Percentiles rank a stretch among this genome's conserved stretches.
These are phyloP conservation scores for Sesamia inferens DNA, from an alignment of 2,888 invertebrate species.

Conservation along the genomic window DNA sequence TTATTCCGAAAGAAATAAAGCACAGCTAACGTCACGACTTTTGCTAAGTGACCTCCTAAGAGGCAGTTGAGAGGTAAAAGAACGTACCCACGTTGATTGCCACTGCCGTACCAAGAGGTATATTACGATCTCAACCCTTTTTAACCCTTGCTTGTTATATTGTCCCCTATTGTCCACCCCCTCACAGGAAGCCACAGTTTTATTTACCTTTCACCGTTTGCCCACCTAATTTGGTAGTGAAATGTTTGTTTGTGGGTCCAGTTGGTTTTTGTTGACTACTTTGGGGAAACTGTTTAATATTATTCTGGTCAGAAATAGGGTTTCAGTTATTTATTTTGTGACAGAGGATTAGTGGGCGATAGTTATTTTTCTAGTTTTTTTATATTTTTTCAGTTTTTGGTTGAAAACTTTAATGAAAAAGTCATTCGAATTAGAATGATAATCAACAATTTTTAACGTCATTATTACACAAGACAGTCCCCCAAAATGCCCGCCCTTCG, in stretches of 20 bases:
- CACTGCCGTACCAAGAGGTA: constrained; percentile 1
- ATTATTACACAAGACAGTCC: no score
- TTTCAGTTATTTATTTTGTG: not conserved
- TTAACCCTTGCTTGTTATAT: constrained; percentile 28
- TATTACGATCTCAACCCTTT: constrained; percentile 37
- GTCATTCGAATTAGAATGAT: no score
- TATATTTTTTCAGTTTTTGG: no score
- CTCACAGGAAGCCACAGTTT: not conserved
- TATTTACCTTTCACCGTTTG: constrained; percentile 21
- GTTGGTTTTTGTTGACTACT: not conserved
- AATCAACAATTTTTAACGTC: no score
- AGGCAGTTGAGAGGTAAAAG: constrained; percentile 7
- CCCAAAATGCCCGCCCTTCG: no score
- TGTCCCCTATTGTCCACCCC: constrained; percentile 31
- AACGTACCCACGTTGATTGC: constrained; percentile 38
- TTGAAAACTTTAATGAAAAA: no score
- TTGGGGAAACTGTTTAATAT: not conserved
- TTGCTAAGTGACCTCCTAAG: constrained; percentile 14
- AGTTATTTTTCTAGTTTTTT: not conserved
- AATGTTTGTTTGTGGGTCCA: not conserved
- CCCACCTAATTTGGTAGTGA: not conserved
- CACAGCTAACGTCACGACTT: not conserved
- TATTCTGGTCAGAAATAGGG: not conserved
- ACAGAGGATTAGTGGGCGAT: not conserved
- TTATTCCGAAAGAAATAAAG: not conserved